Evolutionary conservation across 2,888 invertebrate genomes (phyloP).

Genomic region (Tipula vernalis): DNA sequence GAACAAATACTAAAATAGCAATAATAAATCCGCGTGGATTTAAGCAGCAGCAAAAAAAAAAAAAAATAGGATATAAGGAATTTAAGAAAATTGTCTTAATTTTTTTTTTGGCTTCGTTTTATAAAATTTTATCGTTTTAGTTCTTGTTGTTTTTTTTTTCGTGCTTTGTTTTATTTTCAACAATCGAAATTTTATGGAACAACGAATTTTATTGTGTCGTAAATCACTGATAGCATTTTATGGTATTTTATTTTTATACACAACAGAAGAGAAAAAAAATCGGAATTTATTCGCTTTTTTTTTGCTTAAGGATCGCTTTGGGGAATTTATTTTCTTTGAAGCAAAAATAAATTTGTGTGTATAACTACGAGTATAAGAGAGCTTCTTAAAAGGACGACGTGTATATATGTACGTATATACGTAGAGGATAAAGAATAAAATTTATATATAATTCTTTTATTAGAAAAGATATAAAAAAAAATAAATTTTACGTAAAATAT

Average conservation of each 20-base stretch:
- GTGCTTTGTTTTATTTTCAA: constrained; percentile 7
- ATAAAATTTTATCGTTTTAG: neutral
- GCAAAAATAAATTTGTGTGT: neutral
- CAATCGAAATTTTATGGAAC: constrained; percentile 9
- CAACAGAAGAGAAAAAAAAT: neutral
- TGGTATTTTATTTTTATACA: neutral
- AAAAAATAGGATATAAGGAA: neutral
- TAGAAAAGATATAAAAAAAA: neutral
- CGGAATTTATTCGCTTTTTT: neutral
- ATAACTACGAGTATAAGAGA: neutral
- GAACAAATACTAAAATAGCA: neutral
- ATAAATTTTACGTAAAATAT: neutral
- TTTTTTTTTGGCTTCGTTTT: neutral
- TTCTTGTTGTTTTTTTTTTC: neutral
- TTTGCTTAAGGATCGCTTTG: constrained; percentile 8
- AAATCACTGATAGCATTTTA: constrained; percentile 9
- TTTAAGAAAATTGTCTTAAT: constrained; percentile 4
- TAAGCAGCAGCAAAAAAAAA: neutral
- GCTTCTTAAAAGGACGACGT: neutral
- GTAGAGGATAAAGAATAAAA: neutral
- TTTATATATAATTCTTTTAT: neutral
- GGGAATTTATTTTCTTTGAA: constrained; percentile 1
- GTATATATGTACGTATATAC: neutral
- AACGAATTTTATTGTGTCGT: constrained; percentile 8
- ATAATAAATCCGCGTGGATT: constrained; percentile 5